Evolutionary conservation across 1,140 invertebrate genomes (phyloP).

Genomic region (Formica exsecta): DNA sequence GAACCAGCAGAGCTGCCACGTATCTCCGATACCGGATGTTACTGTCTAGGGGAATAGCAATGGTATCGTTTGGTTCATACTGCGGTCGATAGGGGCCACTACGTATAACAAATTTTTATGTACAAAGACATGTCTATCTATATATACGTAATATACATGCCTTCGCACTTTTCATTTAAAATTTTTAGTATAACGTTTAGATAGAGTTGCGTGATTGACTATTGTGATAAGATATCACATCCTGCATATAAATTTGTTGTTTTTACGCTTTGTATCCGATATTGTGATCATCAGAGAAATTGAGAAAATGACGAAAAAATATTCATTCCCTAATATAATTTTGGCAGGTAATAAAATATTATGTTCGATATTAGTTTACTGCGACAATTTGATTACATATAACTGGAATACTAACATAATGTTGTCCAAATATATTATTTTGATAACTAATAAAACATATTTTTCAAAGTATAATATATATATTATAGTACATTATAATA

Average conservation of each 20-base stretch:
- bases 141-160: too few species aligned
- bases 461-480: neutral
- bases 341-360: neutral
- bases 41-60: neutral
- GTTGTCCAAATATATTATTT: neutral
- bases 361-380: neutral
- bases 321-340: too few species aligned
- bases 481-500: too few species aligned
- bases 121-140: neutral
- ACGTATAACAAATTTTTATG: neutral
- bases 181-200: too few species aligned
- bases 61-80: neutral
- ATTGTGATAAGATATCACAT: neutral
- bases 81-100: neutral
- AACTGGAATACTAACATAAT: neutral
- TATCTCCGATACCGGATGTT: neutral
- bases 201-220: too few species aligned
- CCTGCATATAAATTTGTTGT: neutral
- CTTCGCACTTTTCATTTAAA: too few species aligned
- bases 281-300: too few species aligned
- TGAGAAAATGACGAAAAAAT: too few species aligned
- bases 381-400: neutral
- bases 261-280: neutral
- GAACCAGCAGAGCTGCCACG: neutral
- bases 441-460: neutral